A percentile compares a stretch with the other conserved stretches of the same genome.
phyloP scores from a whole-genome alignment of 2,113 vertebrate species.

The Lynx canadensis region DNA sequence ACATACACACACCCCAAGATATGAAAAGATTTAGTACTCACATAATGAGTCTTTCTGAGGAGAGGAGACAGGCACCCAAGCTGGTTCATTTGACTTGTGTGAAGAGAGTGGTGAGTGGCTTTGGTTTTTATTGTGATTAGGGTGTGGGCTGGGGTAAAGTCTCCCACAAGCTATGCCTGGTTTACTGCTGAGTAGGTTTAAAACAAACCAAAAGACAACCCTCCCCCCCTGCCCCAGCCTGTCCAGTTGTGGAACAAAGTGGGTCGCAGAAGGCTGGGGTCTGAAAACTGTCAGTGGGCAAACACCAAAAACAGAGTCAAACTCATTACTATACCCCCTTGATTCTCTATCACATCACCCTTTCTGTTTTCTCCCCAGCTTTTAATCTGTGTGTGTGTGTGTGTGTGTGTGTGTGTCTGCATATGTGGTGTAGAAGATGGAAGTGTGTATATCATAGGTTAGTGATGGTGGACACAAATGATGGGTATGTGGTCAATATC shows the following conservation, averaged over 20 bases:
- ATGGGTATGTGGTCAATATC: neutral
- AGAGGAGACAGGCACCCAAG: neutral
- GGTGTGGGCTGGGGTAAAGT: neutral
- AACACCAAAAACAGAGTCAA: neutral
- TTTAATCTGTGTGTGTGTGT: neutral
- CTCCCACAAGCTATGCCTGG: neutral
- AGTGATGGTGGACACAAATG: neutral
- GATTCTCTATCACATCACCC: neutral
- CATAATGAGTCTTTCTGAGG: neutral
- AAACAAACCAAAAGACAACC: neutral
- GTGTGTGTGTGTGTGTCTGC: rapidly evolving
- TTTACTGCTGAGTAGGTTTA: neutral
- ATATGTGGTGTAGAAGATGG: neutral
- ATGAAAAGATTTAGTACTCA: neutral
- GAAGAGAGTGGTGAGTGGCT: neutral
- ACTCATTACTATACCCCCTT: neutral
- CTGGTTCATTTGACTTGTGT: neutral
- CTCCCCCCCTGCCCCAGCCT: neutral
- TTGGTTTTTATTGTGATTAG: neutral
- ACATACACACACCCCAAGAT: neutral
- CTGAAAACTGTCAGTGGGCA: neutral
- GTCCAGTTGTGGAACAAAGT: neutral
- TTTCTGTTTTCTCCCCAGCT: neutral
- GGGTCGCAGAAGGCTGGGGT: rapidly evolving
- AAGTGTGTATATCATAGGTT: neutral